Conservation (phyloP, 2,888 invertebrate genomes). For the Scaptodrosophila latifasciaeformis region DNA sequence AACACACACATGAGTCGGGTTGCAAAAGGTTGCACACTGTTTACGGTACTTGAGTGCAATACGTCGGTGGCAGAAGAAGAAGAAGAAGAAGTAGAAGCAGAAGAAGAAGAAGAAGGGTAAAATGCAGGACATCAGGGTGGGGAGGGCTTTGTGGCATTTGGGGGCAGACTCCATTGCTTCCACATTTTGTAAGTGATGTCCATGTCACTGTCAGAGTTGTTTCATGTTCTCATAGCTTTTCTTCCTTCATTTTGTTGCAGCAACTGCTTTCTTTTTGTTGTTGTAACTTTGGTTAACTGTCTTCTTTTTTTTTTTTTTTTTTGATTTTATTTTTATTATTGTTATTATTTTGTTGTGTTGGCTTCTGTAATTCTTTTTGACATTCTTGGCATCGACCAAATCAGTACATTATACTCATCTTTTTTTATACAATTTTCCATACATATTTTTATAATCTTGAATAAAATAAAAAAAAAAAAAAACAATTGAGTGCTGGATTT, state of each 20-base stretch:
- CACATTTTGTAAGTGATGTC: conserved; percentile 63
- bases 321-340: conserved; percentile 5
- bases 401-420: conserved; percentile 11
- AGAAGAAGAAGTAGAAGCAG: no score
- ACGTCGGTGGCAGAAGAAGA: no score
- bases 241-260: conserved; percentile 5
- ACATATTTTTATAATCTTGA: no score
- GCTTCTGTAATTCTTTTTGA: no score
- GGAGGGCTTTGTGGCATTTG: neutral
- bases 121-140: conserved; percentile 1
- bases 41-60: conserved; percentile 3
- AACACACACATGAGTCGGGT: conserved; percentile 16
- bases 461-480: no score
- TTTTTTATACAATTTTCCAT: no score
- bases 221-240: conserved; percentile 24
- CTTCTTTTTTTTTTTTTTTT: conserved; percentile 13
- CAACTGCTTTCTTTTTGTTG: conserved; percentile 11
- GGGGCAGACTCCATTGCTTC: conserved; percentile 28
- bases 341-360: conserved; percentile 1
- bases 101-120: no score
- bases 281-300: conserved; percentile 2
- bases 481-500: no score
- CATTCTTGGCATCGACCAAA: conserved; percentile 15
- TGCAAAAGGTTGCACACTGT: conserved; percentile 35
- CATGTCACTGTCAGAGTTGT: conserved; percentile 60